phyloP scores from a whole-genome alignment of 2,888 invertebrate genomes.

The Neoscelio sp. region DNA sequence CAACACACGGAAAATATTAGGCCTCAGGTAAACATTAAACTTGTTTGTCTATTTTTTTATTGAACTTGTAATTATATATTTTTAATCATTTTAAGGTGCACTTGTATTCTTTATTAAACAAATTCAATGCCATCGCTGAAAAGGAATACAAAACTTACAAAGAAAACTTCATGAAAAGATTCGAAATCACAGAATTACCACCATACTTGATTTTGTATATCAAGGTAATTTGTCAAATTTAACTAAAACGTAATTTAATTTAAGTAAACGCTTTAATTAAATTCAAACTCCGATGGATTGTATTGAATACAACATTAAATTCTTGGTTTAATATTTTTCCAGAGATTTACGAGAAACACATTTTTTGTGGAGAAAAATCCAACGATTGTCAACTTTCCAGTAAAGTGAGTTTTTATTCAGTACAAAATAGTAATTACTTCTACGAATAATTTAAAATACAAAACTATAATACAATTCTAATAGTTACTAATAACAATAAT shows the following conservation, averaged over 20 bases:
- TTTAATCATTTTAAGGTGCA: conserved; percentile 88
- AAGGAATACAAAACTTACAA: conserved; percentile 99
- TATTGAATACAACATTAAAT: no score
- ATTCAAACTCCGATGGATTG: no score
- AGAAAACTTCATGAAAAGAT: conserved; percentile 98
- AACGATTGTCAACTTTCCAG: conserved; percentile 99
- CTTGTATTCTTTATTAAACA: conserved; percentile 95
- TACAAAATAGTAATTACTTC: no score
- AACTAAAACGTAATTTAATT: no score
- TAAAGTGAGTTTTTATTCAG: conserved; percentile 96
- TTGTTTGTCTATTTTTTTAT: conserved; percentile 19
- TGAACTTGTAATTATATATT: conserved; percentile 21
- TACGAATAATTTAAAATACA: no score
- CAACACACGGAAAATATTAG: conserved; percentile 99
- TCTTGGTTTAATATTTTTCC: conserved; percentile 77
- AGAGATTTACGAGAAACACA: conserved; percentile 98
- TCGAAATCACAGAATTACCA: conserved; percentile 96
- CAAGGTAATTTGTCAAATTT: conserved; percentile 85
- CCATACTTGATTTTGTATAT: conserved; percentile 98
- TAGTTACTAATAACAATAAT: no score
- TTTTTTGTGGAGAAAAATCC: conserved; percentile 99
- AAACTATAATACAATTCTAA: no score
- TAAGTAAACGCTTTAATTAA: no score
- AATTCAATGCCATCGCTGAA: conserved; percentile 97
- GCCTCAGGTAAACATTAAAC: conserved; percentile 90